phyloP scores from a whole-genome alignment of 2,797 vertebrate genomes.

The Coccyzus lansbergi region DNA sequence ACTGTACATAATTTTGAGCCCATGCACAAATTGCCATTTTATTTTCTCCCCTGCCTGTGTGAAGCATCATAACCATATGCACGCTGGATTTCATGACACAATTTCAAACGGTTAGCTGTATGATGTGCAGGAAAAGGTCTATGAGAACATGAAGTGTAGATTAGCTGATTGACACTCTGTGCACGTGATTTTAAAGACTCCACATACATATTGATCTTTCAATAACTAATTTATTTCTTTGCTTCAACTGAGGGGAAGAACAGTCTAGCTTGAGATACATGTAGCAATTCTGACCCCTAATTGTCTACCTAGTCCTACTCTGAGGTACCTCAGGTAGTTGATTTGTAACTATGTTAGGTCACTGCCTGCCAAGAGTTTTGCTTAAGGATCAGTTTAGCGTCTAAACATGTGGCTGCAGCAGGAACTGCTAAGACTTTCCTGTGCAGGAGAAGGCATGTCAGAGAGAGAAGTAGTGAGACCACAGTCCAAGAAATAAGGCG shows the following conservation, averaged over 20 bases:
- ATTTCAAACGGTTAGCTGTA: neutral
- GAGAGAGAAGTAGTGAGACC: neutral
- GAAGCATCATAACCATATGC: neutral
- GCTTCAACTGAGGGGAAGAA: neutral
- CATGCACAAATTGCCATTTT: neutral
- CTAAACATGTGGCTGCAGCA: neutral
- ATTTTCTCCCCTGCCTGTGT: neutral
- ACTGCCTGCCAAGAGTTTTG: neutral
- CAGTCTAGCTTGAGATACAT: neutral
- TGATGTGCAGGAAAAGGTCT: neutral
- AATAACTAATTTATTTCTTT: neutral
- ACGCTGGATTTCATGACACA: neutral
- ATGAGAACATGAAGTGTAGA: neutral
- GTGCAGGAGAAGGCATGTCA: neutral
- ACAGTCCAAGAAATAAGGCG: neutral
- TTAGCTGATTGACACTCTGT: neutral
- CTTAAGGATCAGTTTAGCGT: neutral
- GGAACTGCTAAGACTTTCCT: neutral
- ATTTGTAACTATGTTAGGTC: neutral
- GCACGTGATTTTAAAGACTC: neutral
- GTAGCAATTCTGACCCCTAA: accelerated
- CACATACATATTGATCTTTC: neutral
- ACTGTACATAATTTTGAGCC: neutral
- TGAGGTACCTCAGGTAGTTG: neutral
- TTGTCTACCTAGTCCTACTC: neutral